A percentile compares a stretch with the other conserved stretches of the same genome.
phyloP scores from a whole-genome alignment of 1,140 invertebrate species.

The Pseudomyrmex sp. region DNA sequence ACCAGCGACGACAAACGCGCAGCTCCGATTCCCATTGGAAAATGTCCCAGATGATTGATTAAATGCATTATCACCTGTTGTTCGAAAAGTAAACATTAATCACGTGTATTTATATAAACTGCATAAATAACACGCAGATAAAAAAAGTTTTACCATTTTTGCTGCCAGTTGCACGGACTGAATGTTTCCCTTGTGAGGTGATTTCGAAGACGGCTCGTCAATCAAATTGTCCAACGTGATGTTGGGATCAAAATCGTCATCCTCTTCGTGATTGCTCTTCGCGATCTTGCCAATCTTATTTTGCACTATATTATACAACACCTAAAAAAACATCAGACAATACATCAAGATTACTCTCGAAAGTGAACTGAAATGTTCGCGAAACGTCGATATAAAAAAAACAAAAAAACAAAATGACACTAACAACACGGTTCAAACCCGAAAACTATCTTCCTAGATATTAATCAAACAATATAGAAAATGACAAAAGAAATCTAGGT shows the following conservation, averaged over 20 bases:
- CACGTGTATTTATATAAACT: neutral
- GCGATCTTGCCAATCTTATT: conserved; percentile 77
- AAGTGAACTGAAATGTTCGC: too few relatives aligned
- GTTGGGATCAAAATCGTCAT: conserved; percentile 90
- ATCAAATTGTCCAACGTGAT: conserved; percentile 89
- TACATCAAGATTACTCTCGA: too few relatives aligned
- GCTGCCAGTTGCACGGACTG: conserved; percentile 88
- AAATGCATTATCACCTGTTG: conserved; percentile 90
- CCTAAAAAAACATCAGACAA: conserved; percentile 68
- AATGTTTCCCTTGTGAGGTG: conserved; percentile 81
- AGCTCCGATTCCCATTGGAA: conserved; percentile 95
- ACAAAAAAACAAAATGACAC: neutral
- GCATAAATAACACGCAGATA: neutral
- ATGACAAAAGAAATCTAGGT: neutral
- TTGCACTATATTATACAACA: conserved; percentile 82
- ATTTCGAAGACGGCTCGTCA: conserved; percentile 84
- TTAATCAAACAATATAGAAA: neutral
- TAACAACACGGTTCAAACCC: too few relatives aligned
- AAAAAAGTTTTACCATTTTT: conserved; percentile 85
- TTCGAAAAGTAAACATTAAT: neutral
- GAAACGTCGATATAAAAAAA: neutral
- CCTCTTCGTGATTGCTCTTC: conserved; percentile 74
- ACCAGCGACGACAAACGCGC: conserved; percentile 93
- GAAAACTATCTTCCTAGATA: too few relatives aligned
- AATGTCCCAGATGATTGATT: conserved; percentile 95